Percentiles rank a stretch among this genome's conserved stretches.
Evolutionary conservation across 2,113 vertebrate species (phyloP).

Genomic region (Egretta garzetta): DNA sequence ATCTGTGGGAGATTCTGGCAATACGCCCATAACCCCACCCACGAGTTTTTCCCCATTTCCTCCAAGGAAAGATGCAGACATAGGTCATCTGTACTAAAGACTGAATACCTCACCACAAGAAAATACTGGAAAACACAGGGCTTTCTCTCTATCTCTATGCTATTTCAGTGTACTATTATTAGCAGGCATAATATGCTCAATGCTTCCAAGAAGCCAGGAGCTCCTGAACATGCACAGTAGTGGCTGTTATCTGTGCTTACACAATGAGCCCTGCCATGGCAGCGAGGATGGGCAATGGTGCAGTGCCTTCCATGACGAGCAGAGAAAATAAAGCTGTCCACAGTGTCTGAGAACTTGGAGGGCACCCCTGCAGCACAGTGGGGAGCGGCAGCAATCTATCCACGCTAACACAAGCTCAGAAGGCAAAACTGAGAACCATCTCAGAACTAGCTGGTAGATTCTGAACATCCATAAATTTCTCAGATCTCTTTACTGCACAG

Average conservation of each 20-base stretch:
- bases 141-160: not conserved
- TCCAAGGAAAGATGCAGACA: not conserved
- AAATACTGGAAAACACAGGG: not conserved
- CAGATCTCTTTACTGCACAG: not conserved
- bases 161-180: not conserved
- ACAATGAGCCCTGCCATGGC: not conserved
- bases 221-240: not conserved
- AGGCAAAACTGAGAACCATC: not conserved
- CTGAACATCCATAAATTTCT: conserved; percentile 20
- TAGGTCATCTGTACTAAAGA: not conserved
- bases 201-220: not conserved
- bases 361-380: rapidly evolving
- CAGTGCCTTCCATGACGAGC: rapidly evolving
- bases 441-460: conserved; percentile 37
- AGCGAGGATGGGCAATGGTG: not conserved
- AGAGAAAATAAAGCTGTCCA: not conserved
- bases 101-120: not conserved
- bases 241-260: not conserved
- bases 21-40: not conserved
- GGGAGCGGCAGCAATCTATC: rapidly evolving
- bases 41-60: not conserved
- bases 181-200: not conserved
- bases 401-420: not conserved
- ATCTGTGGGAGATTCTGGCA: not conserved
- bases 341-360: not conserved